Conservation (phyloP, 30 jellyfish, hydroid and myxozoan species). For the Aurelia coerulea region DNA sequence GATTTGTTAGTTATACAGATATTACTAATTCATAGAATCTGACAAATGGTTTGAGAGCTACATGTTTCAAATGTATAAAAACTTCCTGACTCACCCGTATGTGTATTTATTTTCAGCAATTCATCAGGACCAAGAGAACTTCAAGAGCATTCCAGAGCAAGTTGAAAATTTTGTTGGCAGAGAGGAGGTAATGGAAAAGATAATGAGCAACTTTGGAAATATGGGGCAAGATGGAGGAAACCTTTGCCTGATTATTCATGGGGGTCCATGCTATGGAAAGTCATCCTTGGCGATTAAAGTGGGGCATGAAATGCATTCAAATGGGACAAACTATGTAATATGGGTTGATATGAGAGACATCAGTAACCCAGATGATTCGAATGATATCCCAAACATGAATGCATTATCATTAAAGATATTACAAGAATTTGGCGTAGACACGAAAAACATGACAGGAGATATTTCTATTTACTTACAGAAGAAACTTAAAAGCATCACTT, state of each 20-base stretch:
- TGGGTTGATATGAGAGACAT: slow-evolving; percentile 13
- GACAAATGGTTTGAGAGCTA: too few relatives aligned
- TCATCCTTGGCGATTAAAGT: slow-evolving; percentile 14
- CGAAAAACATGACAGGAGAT: neutral
- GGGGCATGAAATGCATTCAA: slow-evolving; percentile 2
- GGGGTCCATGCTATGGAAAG: slow-evolving; percentile 18
- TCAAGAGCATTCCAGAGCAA: neutral
- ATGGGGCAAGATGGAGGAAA: neutral
- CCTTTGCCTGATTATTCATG: neutral
- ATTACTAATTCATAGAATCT: too few relatives aligned
- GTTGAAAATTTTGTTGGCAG: slow-evolving; percentile 12
- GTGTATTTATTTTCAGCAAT: neutral
- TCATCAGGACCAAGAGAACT: neutral
- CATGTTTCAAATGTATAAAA: too few relatives aligned
- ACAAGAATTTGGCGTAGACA: slow-evolving; percentile 10
- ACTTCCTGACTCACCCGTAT: too few relatives aligned
- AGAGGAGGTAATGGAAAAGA: slow-evolving; percentile 9
- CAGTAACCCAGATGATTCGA: neutral
- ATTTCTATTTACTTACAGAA: neutral
- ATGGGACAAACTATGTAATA: neutral
- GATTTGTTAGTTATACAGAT: too few relatives aligned
- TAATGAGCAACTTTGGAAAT: neutral
- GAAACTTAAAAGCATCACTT: neutral
- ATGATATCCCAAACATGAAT: neutral
- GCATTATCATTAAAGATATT: neutral